phyloP scores from a whole-genome alignment of 1,140 invertebrate genomes.

The Lasioglossum albipes region DNA sequence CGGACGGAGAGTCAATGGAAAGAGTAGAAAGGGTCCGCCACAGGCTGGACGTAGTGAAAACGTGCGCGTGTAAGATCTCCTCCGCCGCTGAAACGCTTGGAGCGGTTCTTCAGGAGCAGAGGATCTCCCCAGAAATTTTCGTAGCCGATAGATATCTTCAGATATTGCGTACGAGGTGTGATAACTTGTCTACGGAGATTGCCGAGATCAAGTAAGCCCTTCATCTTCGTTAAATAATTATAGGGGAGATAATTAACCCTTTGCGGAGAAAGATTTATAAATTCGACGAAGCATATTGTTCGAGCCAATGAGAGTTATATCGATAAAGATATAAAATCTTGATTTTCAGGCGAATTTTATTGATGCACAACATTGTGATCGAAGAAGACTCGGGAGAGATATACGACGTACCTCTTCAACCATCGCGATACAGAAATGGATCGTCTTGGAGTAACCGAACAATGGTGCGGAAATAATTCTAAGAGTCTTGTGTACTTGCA shows the following conservation, averaged over 20 bases:
- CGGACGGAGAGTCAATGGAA: slow-evolving; percentile 75
- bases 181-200: slow-evolving; percentile 72
- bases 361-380: slow-evolving; percentile 75
- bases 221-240: background rate
- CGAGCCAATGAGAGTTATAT: no score
- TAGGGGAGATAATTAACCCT: no score
- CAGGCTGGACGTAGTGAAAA: slow-evolving; percentile 74
- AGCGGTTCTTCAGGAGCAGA: slow-evolving; percentile 74
- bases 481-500: background rate
- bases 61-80: slow-evolving; percentile 73
- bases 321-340: background rate
- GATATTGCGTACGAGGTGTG: slow-evolving; percentile 70
- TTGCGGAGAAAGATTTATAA: no score
- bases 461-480: slow-evolving; percentile 68
- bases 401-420: slow-evolving; percentile 73
- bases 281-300: background rate
- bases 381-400: slow-evolving; percentile 73
- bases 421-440: slow-evolving; percentile 71
- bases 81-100: slow-evolving; percentile 76
- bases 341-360: slow-evolving; percentile 74
- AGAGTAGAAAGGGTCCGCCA: slow-evolving; percentile 73
- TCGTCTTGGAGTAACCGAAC: slow-evolving; percentile 74
- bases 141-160: slow-evolving; percentile 75
- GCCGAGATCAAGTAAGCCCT: slow-evolving; percentile 76
- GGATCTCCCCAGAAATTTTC: slow-evolving; percentile 71